phyloP scores from a whole-genome alignment of 2,888 invertebrate species.

The Endotricha flammealis region DNA sequence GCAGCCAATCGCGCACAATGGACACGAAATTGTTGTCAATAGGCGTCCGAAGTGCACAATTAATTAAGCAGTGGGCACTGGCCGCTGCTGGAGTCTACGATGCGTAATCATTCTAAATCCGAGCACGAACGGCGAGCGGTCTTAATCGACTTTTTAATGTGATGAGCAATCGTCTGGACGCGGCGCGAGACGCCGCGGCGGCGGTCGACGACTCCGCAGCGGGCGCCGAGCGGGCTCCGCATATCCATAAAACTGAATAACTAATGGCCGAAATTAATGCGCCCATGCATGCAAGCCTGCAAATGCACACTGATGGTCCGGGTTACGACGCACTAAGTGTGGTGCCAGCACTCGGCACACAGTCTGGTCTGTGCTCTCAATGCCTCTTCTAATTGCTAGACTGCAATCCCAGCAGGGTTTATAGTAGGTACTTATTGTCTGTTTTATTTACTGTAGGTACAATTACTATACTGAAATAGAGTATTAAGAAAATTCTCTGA shows the following conservation, averaged over 20 bases:
- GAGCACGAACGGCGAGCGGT: background rate
- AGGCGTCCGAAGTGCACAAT: background rate
- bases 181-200: slow-evolving; percentile 4
- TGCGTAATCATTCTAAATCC: background rate
- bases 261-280: background rate
- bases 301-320: no score
- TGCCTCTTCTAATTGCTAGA: no score
- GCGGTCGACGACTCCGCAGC: slow-evolving; percentile 5
- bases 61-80: no score
- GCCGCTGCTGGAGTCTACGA: background rate
- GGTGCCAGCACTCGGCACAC: no score
- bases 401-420: no score
- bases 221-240: background rate
- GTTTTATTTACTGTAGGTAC: no score
- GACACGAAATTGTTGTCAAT: background rate
- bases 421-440: no score
- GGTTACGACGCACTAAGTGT: no score
- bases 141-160: background rate
- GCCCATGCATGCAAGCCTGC: no score
- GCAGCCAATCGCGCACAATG: background rate
- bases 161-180: background rate
- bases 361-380: no score
- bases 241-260: slow-evolving; percentile 8
- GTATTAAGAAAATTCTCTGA: no score
- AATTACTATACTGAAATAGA: no score